phyloP scores from a whole-genome alignment of 2,797 vertebrate genomes.

The Coregonus sp. region DNA sequence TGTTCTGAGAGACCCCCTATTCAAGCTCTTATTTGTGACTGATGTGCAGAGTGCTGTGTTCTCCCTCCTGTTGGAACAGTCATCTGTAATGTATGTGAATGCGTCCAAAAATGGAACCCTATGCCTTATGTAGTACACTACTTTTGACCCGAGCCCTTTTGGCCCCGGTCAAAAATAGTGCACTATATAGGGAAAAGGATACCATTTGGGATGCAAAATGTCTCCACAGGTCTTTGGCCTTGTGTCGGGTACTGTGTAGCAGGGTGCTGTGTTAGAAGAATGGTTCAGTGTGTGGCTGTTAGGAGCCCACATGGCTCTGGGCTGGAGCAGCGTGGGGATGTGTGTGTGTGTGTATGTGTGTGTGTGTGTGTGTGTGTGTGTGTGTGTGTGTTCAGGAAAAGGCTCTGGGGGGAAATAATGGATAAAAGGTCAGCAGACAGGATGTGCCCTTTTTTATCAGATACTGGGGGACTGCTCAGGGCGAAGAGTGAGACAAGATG shows the following conservation, averaged over 20 bases:
- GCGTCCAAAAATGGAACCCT: too few species aligned
- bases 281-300: too few species aligned
- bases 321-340: background rate
- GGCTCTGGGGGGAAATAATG: background rate
- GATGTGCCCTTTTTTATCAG: slow-evolving; percentile 10
- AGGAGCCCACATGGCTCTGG: too few species aligned
- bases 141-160: too few species aligned
- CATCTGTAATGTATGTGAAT: too few species aligned
- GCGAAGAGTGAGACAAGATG: background rate
- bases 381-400: background rate
- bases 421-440: slow-evolving; percentile 1
- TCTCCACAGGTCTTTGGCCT: background rate
- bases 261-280: background rate
- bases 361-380: background rate
- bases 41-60: too few species aligned
- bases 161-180: too few species aligned
- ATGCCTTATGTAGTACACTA: too few species aligned
- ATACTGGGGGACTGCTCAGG: background rate
- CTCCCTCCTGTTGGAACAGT: too few species aligned
- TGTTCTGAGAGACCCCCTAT: background rate
- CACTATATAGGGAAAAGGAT: too few species aligned
- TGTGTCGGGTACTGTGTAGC: background rate
- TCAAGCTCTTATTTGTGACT: too few species aligned
- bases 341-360: background rate
- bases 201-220: too few species aligned